These are phyloP conservation scores for Styela clava DNA, from an alignment of 23 tunicate genomes.

Conservation along the genomic window DNA sequence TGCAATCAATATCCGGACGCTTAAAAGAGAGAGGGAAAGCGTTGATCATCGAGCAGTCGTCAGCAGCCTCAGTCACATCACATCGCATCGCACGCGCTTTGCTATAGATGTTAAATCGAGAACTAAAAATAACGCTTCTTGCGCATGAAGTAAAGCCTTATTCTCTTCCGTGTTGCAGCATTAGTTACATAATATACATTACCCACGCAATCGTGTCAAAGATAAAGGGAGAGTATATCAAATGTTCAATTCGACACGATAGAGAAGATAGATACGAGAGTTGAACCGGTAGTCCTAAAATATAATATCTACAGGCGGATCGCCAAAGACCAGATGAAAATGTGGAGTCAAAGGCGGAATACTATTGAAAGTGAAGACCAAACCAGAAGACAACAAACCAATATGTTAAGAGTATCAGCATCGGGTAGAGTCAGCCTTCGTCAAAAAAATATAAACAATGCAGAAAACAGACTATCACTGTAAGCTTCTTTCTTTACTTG, in stretches of 20 bases:
- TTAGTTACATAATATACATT: background rate
- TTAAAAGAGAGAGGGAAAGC: background rate
- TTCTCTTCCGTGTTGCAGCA: background rate
- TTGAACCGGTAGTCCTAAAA: background rate
- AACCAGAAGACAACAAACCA: background rate
- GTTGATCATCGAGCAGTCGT: too few species aligned
- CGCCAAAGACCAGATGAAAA: slow-evolving; percentile 8
- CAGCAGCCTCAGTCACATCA: too few species aligned
- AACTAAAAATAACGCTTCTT: background rate
- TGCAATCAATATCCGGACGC: background rate
- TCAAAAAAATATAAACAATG: background rate
- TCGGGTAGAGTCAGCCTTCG: slow-evolving; percentile 8
- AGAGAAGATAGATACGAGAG: background rate
- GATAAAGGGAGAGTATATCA: too few species aligned
- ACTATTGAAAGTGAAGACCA: slow-evolving; percentile 8
- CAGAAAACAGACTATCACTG: slow-evolving; percentile 2
- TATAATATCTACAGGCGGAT: background rate
- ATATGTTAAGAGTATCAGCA: background rate
- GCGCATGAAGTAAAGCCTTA: background rate
- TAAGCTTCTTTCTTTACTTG: background rate
- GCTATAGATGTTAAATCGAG: too few species aligned
- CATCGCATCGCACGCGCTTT: too few species aligned
- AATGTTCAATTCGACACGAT: background rate
- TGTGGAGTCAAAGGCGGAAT: slow-evolving; percentile 5
- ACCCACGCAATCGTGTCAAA: background rate